These are phyloP conservation scores for Melopsittacus undulatus DNA, from an alignment of 2,797 vertebrate genomes.

Conservation along the genomic window DNA sequence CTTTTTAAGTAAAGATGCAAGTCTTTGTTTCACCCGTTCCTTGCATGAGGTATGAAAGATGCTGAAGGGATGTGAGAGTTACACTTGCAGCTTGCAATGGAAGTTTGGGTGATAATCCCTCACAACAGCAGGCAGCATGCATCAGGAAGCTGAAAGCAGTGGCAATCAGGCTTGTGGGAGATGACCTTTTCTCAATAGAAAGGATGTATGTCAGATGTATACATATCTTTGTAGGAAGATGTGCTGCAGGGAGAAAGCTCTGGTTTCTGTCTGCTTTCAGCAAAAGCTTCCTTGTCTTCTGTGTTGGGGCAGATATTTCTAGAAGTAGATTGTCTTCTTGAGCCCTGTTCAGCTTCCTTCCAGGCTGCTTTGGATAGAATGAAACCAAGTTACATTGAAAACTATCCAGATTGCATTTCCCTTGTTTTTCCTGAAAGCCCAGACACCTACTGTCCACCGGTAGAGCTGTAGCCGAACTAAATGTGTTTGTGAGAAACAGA, in stretches of 20 bases:
- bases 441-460: slow-evolving; percentile 41
- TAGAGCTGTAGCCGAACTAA: not conserved
- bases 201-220: not conserved
- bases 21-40: not conserved
- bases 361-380: not conserved
- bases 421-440: slow-evolving; percentile 33
- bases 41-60: not conserved
- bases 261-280: not conserved
- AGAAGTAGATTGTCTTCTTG: not conserved
- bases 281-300: not conserved
- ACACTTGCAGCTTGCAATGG: accelerated
- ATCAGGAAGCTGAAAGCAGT: not conserved
- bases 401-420: slow-evolving; percentile 29
- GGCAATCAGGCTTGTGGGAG: not conserved
- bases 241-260: not conserved
- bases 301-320: not conserved
- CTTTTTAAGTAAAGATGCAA: not conserved
- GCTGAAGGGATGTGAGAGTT: not conserved
- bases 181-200: not conserved
- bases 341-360: not conserved
- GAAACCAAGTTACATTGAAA: not conserved
- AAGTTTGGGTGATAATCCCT: not conserved
- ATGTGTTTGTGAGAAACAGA: slow-evolving; percentile 30
- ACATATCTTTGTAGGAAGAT: not conserved
- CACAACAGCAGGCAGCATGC: not conserved